Percentiles rank a stretch among this genome's conserved stretches.
Evolutionary conservation across 2,797 vertebrate genomes (phyloP).

Genomic region (Lycodopsis pacificus): DNA sequence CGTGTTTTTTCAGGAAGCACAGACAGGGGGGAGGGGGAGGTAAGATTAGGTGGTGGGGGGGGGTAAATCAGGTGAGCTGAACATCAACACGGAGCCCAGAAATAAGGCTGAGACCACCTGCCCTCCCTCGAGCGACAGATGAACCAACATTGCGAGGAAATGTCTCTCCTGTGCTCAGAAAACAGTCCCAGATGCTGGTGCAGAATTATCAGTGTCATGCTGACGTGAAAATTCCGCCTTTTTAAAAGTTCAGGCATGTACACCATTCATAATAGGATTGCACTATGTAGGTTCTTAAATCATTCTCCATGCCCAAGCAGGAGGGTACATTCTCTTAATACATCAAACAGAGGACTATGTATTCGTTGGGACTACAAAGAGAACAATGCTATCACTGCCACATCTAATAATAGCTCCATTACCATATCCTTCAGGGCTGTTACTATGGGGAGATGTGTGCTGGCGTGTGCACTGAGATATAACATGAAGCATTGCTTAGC

Average conservation of each 20-base stretch:
- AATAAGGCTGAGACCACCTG: constrained; percentile 68
- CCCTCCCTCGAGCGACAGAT: constrained; percentile 67
- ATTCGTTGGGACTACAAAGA: constrained; percentile 77
- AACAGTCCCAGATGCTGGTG: constrained; percentile 39
- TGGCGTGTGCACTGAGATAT: constrained; percentile 60
- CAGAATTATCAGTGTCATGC: constrained; percentile 54
- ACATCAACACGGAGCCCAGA: constrained; percentile 54
- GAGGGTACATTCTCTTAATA: constrained; percentile 54
- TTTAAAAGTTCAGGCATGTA: constrained; percentile 59
- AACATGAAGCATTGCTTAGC: constrained; percentile 52
- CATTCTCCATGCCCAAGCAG: constrained; percentile 49
- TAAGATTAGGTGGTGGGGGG: too few relatives aligned
- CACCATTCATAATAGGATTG: constrained; percentile 59
- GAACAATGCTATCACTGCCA: constrained; percentile 73
- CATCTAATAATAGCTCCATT: constrained; percentile 79
- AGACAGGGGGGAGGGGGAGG: background rate
- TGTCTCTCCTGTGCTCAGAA: constrained; percentile 37
- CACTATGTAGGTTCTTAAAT: constrained; percentile 58
- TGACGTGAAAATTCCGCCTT: constrained; percentile 52
- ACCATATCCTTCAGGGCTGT: constrained; percentile 74
- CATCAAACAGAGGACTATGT: constrained; percentile 73
- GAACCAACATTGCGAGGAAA: constrained; percentile 51
- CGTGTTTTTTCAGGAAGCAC: constrained; percentile 13
- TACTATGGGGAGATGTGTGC: constrained; percentile 70
- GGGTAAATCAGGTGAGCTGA: constrained; percentile 42